Base-by-base conservation (phyloP, 2,888 invertebrate genomes). In the Anorthoa munda region DNA sequence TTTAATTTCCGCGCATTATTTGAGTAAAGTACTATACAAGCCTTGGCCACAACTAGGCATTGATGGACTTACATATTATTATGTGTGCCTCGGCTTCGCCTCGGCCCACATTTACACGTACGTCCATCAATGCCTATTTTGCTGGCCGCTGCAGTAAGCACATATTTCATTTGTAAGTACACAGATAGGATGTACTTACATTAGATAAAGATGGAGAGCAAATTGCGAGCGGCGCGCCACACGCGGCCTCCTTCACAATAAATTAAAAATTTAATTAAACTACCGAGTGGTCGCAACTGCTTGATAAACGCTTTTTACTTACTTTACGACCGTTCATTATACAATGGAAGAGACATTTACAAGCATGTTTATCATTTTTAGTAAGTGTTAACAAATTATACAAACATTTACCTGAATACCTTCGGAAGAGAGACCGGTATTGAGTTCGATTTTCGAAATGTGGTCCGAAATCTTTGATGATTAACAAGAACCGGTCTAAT, bases 261-360 rank as follows among this genome's bases (percentile, higher is more conserved):
- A 94, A 95, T 94, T 94, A 93, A 94, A 94, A 94, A 91, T 94
- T 95, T 94, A 95, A 95, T 95, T 94, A 95, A 95, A 94, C 90
- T 92, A 92, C 91, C 90, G 90, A 91, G 92, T 92, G 92, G 91
- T 92, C 90, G 90, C 92, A 90, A 92, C 91, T 92, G 93, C 92
- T 93, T 94, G 93, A 94, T 94, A 94, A 94, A 94, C 90, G 92
- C 86, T 92, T 92, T 91, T 91, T 91, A 89, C 91, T 92, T 88
- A 87, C 90, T 89, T 90, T 88, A 86, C 89, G 90, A n/a, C n/a
- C n/a, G n/a, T 89, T 89, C 90, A 89, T 90, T 90, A 86, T 86
- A 86, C 82, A 84, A 78, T 85, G 77, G 81, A 77, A 75, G 81
- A 48, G 85, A 68, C 79, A 77, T 80, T 84, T 78, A 75, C 77